These are phyloP conservation scores for Agrilus planipennis DNA, from an alignment of 1,140 invertebrate species.

Conservation along the genomic window DNA sequence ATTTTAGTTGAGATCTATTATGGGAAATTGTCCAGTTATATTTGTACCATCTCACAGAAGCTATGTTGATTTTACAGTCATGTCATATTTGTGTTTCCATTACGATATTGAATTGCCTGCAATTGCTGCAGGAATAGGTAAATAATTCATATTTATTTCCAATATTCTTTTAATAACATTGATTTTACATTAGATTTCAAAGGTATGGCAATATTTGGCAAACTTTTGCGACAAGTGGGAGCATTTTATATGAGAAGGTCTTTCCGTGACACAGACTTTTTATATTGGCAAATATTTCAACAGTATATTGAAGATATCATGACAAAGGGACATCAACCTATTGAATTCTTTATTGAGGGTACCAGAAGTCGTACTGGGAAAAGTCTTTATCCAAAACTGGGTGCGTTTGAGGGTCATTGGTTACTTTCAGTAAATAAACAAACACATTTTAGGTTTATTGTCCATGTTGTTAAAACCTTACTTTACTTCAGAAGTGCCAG, in stretches of 20 bases:
- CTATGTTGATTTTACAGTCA: conserved; percentile 89
- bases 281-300: conserved; percentile 85
- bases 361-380: conserved; percentile 90
- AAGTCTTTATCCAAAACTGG: conserved; percentile 81
- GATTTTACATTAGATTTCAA: conserved; percentile 68
- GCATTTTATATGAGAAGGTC: conserved; percentile 93
- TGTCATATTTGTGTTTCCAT: conserved; percentile 84
- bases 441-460: conserved; percentile 56
- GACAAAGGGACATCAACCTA: conserved; percentile 62
- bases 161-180: conserved; percentile 5
- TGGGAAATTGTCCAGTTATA: conserved; percentile 68
- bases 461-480: conserved; percentile 74
- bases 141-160: conserved; percentile 17
- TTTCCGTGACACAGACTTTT: conserved; percentile 60
- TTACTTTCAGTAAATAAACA: background rate
- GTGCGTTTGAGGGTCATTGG: too few relatives aligned
- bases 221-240: conserved; percentile 72
- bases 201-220: conserved; percentile 80
- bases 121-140: conserved; percentile 93
- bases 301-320: conserved; percentile 83
- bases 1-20: conserved; percentile 20
- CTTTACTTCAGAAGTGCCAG: conserved; percentile 63
- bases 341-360: conserved; percentile 97
- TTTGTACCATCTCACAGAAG: conserved; percentile 91
- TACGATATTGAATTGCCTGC: conserved; percentile 88